Conservation (phyloP, 2,888 invertebrate genomes). For the Balanococcus diminutus region DNA sequence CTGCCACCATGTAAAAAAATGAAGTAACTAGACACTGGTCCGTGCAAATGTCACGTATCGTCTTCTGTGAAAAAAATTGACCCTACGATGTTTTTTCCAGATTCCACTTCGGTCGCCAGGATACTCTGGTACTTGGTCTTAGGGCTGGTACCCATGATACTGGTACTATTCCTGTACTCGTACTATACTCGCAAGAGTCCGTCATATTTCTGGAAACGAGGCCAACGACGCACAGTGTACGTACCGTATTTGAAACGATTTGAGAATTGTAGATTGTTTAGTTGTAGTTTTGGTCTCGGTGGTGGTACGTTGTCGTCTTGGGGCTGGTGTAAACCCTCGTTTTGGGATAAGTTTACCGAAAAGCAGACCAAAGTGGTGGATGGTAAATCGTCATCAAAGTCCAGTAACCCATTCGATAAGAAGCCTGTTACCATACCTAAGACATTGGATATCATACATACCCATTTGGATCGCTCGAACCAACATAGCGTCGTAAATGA, state of each 20-base stretch:
- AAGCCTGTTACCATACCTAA: neutral
- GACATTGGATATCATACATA: neutral
- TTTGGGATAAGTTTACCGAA: neutral
- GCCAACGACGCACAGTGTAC: conserved; percentile 51
- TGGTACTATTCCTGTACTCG: conserved; percentile 71
- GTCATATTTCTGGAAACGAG: conserved; percentile 51
- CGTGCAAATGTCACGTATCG: no score
- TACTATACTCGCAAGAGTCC: conserved; percentile 70
- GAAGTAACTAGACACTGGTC: no score
- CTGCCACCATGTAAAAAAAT: neutral
- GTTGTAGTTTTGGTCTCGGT: neutral
- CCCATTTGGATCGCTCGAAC: neutral
- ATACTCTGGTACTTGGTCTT: conserved; percentile 85
- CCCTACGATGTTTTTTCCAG: neutral
- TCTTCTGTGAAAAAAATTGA: no score
- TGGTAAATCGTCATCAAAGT: neutral
- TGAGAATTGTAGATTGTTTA: neutral
- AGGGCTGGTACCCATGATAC: conserved; percentile 77
- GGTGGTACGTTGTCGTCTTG: neutral
- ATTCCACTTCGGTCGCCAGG: conserved; percentile 54
- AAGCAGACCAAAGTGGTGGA: no score
- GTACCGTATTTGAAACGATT: conserved; percentile 20
- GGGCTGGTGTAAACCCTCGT: neutral
- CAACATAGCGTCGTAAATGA: neutral
- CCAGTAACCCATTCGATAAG: neutral